phyloP scores from a whole-genome alignment of 2,797 vertebrate genomes.

The Florisuga fusca region DNA sequence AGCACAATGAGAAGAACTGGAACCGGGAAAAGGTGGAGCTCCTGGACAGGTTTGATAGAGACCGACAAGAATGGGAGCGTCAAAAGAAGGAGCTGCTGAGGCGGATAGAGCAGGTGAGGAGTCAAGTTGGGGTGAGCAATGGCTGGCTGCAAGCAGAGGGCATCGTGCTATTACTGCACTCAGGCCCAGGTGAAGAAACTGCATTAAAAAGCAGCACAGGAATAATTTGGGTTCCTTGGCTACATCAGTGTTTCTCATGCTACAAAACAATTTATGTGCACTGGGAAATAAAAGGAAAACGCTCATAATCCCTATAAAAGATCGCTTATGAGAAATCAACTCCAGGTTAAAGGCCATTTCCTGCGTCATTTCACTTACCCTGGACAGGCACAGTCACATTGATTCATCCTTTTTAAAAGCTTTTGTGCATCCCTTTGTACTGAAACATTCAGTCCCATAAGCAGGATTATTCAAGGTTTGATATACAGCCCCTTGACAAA shows the following conservation, averaged over 20 bases:
- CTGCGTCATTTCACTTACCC: conserved; percentile 13
- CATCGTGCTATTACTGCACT: background rate
- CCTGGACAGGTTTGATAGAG: conserved; percentile 86
- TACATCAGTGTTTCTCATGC: background rate
- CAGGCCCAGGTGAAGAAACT: background rate
- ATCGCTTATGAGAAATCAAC: background rate
- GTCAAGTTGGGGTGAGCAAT: background rate
- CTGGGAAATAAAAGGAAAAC: conserved; percentile 17
- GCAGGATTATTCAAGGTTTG: background rate
- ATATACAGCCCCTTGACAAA: background rate
- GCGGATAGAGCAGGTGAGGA: conserved; percentile 85
- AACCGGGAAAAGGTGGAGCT: conserved; percentile 89
- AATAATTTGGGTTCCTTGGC: background rate
- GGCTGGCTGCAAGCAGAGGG: background rate
- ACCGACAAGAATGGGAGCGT: conserved; percentile 89
- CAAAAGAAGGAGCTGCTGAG: conserved; percentile 87
- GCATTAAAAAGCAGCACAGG: background rate
- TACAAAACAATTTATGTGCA: background rate
- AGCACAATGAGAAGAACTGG: conserved; percentile 92
- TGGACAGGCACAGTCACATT: background rate
- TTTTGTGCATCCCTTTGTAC: background rate
- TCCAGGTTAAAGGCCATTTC: conserved; percentile 43
- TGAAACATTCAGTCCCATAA: background rate
- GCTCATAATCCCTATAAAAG: background rate
- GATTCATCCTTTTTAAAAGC: background rate